Percentiles rank a stretch among this genome's conserved stretches.
phyloP scores from a whole-genome alignment of 2,113 vertebrate species.

The Chauna torquata region DNA sequence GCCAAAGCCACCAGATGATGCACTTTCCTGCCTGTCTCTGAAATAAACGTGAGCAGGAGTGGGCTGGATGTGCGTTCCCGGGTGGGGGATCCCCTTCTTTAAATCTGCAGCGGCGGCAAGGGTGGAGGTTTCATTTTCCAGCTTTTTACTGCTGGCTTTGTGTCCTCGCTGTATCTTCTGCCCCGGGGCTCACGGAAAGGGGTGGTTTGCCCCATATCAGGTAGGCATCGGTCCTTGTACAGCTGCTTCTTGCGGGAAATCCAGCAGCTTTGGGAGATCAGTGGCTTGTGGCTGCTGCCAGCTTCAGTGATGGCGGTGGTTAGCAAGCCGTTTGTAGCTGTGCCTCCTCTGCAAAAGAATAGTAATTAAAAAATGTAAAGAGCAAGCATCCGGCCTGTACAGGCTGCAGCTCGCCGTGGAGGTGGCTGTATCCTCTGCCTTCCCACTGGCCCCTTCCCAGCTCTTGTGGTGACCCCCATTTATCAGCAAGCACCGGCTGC shows the following conservation, averaged over 20 bases:
- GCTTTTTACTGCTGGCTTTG: neutral
- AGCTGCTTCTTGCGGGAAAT: neutral
- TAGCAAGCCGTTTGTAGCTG: neutral
- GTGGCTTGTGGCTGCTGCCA: neutral
- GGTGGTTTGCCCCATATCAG: neutral
- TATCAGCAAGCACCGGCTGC: neutral
- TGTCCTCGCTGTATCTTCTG: neutral
- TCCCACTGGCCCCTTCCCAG: neutral
- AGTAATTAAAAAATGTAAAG: neutral
- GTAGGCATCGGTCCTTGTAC: neutral
- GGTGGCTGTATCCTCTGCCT: neutral
- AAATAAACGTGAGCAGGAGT: neutral
- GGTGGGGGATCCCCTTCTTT: neutral
- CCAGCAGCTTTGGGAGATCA: neutral
- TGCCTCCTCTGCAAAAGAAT: neutral
- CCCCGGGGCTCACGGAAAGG: neutral
- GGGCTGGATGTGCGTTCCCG: neutral
- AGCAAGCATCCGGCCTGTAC: neutral
- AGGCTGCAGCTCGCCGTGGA: neutral
- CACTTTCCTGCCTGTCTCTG: neutral
- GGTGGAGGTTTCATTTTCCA: neutral
- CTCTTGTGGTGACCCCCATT: neutral
- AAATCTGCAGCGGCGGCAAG: neutral
- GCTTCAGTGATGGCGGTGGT: neutral
- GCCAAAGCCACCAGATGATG: slow-evolving; percentile 64